Evolutionary conservation across 2,888 invertebrate species (phyloP), one percentile per base, ranked within the genome.

Genomic region (Lamellibrachia satsuma): DNA sequence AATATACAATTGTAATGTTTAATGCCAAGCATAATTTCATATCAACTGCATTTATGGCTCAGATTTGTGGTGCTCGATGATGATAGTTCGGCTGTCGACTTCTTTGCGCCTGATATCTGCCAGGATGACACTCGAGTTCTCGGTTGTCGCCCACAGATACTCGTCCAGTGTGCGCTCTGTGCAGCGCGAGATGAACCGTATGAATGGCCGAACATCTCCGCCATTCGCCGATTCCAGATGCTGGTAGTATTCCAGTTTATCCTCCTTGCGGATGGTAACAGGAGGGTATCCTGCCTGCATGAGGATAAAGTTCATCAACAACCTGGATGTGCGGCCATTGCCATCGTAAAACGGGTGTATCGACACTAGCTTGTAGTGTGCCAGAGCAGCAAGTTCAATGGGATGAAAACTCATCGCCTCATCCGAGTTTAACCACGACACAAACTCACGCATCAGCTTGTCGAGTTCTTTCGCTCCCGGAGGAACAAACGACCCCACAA

Each of bases 331-430:
- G 95, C 99, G 97, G 0, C 99, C 99, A 96, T 99, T 99, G 92
- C 99, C 99, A 96, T 99, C 99, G 3, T 98, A 97, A 97, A 99
- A 99, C 0, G 99, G 99, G 97, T 99, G 99, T 94, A 99, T 99
- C 96, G 98, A 98, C 0, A 99, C 99, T 91, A 99, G 96, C 97
- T 99, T 99, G 97, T 99, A 99, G 97, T 99, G 99, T 0, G 99
- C 99, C 92, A 99, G 97, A 0, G 99, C 99, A 92, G 99, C 99
- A 96, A 98, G 98, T 96, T 98, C 98, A 95, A 99, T 98, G 51
- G 99, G 98, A 97, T 99, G 99, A 96, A 99, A 97, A 90, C 98
- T 97, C 94, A 98, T 97, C 9, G 98, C 98, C 96, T 98, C 98
- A 94, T 98, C 98, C 0, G 98, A 98, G 96, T 97, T 97, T 9